Evolutionary conservation across 2,113 vertebrate genomes (phyloP).

Genomic region (Cyprinodon brontotheroides): DNA sequence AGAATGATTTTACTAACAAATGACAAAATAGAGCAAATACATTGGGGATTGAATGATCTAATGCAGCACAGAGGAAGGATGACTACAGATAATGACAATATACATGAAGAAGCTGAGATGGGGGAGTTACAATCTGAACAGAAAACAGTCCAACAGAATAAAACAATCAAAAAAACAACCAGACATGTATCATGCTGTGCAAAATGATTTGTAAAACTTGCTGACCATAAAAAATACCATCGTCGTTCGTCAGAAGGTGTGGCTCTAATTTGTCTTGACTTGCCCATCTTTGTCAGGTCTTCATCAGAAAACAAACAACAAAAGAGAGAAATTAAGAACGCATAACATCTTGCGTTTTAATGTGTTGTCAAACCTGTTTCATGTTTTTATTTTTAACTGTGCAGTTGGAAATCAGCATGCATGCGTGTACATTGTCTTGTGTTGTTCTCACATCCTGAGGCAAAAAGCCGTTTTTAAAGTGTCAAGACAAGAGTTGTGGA

Average conservation of each 20-base stretch:
- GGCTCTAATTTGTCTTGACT: background rate
- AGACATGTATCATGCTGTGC: background rate
- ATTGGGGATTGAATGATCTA: background rate
- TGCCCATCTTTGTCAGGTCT: background rate
- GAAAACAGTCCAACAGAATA: background rate
- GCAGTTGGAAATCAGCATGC: background rate
- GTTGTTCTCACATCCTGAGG: background rate
- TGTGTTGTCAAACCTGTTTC: conserved; percentile 40
- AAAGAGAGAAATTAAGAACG: conserved; percentile 3
- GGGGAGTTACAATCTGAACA: background rate
- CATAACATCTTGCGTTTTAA: rapidly evolving
- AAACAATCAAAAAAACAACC: background rate
- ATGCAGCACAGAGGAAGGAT: background rate
- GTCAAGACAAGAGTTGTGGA: background rate
- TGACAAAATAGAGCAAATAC: no score
- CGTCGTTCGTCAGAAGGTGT: background rate
- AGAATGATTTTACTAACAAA: background rate
- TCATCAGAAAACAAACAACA: conserved; percentile 1
- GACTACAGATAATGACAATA: background rate
- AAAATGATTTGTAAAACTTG: no score
- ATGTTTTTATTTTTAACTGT: background rate
- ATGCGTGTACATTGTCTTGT: background rate
- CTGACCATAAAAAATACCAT: background rate
- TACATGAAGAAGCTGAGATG: background rate
- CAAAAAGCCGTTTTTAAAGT: background rate